Evolutionary conservation across 2,113 vertebrate genomes (phyloP).

Genomic region (Corythaeola cristata): DNA sequence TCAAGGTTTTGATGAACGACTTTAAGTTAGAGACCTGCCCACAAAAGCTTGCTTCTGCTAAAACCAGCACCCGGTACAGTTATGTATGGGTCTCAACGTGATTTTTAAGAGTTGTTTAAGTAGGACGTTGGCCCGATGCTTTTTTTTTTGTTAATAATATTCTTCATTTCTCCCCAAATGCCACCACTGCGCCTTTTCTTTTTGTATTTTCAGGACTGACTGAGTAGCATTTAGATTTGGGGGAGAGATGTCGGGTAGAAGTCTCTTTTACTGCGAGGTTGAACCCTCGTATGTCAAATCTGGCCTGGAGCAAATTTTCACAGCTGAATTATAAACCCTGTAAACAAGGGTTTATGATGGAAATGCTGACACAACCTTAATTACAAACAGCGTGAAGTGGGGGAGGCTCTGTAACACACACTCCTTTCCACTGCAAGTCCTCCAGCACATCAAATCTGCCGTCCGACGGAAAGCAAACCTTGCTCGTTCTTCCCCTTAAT

Average conservation of each 20-base stretch:
- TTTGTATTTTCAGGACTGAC: neutral
- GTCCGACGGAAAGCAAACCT: constrained; percentile 12
- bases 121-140: neutral
- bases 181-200: neutral
- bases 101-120: neutral
- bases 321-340: constrained; percentile 67
- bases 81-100: rapidly evolving
- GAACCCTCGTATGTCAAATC: constrained; percentile 55
- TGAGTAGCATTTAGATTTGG: neutral
- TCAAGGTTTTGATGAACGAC: neutral
- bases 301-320: constrained; percentile 62
- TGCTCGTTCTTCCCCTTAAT: neutral
- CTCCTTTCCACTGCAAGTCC: constrained; percentile 37
- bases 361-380: constrained; percentile 67
- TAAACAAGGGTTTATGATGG: constrained; percentile 65
- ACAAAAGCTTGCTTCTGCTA: neutral
- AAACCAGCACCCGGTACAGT: neutral
- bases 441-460: constrained; percentile 40
- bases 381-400: constrained; percentile 55
- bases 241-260: neutral
- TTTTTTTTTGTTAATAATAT: neutral
- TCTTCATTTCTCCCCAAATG: neutral
- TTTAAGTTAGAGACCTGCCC: neutral
- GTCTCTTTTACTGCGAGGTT: constrained; percentile 26
- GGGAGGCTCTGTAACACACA: constrained; percentile 43